Evolutionary conservation across 2,888 invertebrate species (phyloP).

Genomic region (Zaprionus bogoriensis): DNA sequence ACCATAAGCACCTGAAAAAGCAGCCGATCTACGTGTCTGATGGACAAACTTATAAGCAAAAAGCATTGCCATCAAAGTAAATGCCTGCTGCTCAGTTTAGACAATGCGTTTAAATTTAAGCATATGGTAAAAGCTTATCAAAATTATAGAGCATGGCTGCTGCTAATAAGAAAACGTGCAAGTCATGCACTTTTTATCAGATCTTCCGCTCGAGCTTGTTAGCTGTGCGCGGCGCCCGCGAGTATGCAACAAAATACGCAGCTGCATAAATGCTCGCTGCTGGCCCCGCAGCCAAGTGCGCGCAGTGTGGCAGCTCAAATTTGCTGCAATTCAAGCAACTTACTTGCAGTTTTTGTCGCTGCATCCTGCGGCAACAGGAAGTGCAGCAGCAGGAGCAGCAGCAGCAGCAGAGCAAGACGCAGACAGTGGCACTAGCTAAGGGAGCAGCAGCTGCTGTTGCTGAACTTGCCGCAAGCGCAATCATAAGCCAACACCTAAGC

Average conservation of each 20-base stretch:
- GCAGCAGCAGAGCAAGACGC: conserved; percentile 4
- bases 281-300: conserved; percentile 41
- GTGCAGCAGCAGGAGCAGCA: conserved; percentile 18
- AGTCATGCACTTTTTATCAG: not conserved
- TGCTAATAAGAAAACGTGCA: conserved; percentile 14
- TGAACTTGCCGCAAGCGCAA: conserved; percentile 63
- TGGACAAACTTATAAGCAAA: not conserved
- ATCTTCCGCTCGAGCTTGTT: conserved; percentile 16
- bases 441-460: conserved; percentile 44
- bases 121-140: not conserved
- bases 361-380: conserved; percentile 44
- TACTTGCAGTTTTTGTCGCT: conserved; percentile 76
- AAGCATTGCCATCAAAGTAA: too few relatives aligned
- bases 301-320: conserved; percentile 64
- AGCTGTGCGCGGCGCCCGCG: conserved; percentile 3
- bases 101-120: too few relatives aligned
- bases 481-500: conserved; percentile 76
- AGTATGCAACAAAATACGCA: conserved; percentile 28
- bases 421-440: not conserved
- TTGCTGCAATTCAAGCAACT: conserved; percentile 73
- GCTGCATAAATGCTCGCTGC: conserved; percentile 5
- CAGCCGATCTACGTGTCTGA: not conserved
- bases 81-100: not conserved
- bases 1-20: not conserved
- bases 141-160: not conserved